Evolutionary conservation across 1,140 invertebrate genomes (phyloP).

Genomic region (Drosophila parabipectinata): DNA sequence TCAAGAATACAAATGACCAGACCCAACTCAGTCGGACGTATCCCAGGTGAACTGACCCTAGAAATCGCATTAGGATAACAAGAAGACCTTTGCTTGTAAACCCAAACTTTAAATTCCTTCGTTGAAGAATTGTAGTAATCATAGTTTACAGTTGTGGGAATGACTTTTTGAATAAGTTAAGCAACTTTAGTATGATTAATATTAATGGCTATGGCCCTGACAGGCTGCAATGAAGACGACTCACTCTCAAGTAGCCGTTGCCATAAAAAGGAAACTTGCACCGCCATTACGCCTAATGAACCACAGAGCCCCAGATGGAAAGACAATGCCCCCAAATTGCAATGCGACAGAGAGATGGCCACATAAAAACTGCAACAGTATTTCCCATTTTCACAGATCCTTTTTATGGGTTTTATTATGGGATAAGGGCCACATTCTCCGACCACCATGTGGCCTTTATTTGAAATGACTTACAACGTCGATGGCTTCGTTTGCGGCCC

Average conservation of each 20-base stretch:
- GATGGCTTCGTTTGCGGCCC: conserved; percentile 46
- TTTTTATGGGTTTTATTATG: conserved; percentile 49
- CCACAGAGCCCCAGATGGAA: conserved; percentile 20
- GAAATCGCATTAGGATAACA: conserved; percentile 27
- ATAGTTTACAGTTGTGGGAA: conserved; percentile 30
- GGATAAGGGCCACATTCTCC: conserved; percentile 1
- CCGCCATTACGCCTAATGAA: conserved; percentile 50
- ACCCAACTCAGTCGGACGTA: conserved; percentile 19
- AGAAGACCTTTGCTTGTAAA: conserved; percentile 4
- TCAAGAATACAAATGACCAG: conserved; percentile 1
- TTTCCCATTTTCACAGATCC: conserved; percentile 46
- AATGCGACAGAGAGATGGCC: conserved; percentile 24
- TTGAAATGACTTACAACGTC: conserved; percentile 24
- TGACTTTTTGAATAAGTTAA: conserved; percentile 44
- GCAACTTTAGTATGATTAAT: conserved; percentile 39
- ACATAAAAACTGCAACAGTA: conserved; percentile 55
- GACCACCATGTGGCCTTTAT: conserved; percentile 13
- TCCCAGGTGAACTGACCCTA: conserved; percentile 24
- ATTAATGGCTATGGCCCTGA: conserved; percentile 30
- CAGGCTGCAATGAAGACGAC: background rate
- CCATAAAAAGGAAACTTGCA: conserved; percentile 43
- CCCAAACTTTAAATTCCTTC: background rate
- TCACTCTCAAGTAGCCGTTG: background rate
- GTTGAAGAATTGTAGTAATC: conserved; percentile 3
- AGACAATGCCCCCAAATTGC: conserved; percentile 60